Evolutionary conservation across 1,140 invertebrate genomes (phyloP), one percentile per base, ranked within the genome.

Genomic region (Heliconius melpomene): DNA sequence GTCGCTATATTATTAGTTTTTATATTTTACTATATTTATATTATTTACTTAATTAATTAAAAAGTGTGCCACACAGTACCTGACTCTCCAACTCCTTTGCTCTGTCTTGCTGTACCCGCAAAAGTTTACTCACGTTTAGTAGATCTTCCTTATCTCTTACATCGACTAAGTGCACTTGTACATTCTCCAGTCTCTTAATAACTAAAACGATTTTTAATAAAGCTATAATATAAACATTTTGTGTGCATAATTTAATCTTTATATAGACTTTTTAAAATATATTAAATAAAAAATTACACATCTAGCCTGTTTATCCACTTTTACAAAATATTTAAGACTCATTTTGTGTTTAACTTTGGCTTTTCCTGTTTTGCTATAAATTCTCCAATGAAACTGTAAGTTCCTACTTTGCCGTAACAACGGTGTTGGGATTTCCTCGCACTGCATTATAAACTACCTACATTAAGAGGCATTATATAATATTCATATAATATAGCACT

Each of bases 21-120:
- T 57, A 57, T n/a, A 18, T 52, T 52, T 52, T 20, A 52, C 50
- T 52, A 20, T 7, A 52, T 18, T 57, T 11, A 52, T 6, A 52
- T 18, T 57, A 57, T 23, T 9, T 20, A 26, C 13, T 23, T 26
- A 11, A n/a, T 66, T 5, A 29, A 16, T 23, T 2, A 66, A 60
- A 3, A 66, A 16, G 23, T 46, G 9, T 60, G n/a, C 9, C 26
- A 16, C 16, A 26, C 26, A 8, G 2, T 93, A 94, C 96, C 95
- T 95, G 97, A 95, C 82, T 95, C 91, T 85, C 94, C 82, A 98
- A 89, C 86, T 97, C 97, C 77, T 96, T 96, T 81, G 97, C 96
- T 78, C 96, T 95, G 86, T 98, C 97, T 88, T 96, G 95, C 93
- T 98, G 97, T 54, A 96, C 83, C 78, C 97, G 94, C 36, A 98